These are phyloP conservation scores for Eupithecia pulchellata DNA, from an alignment of 2,888 invertebrate species.

Conservation along the genomic window DNA sequence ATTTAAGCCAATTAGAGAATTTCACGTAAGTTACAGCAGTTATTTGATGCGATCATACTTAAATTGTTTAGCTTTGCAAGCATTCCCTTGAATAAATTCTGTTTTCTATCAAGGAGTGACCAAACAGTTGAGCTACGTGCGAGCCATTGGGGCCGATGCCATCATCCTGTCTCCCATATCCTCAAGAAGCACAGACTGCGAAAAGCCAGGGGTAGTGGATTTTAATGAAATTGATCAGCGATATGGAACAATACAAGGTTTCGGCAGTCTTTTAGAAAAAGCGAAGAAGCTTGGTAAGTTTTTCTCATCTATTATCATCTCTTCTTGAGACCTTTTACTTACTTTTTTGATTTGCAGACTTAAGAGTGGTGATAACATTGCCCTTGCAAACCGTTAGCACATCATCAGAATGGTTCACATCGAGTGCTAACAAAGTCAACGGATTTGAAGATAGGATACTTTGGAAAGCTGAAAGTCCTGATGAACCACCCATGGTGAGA, in stretches of 20 bases:
- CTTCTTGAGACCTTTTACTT: not conserved
- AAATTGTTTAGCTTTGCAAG: not conserved
- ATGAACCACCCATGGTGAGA: slow-evolving; percentile 55
- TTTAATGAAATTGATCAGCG: slow-evolving; percentile 88
- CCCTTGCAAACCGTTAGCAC: slow-evolving; percentile 85
- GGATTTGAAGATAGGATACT: slow-evolving; percentile 90
- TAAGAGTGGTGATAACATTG: slow-evolving; percentile 72
- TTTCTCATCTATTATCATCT: not conserved
- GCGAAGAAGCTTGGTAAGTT: slow-evolving; percentile 75
- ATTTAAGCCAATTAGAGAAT: not conserved
- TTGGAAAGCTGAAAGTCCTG: slow-evolving; percentile 86
- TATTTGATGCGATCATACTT: not conserved
- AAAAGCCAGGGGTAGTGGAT: slow-evolving; percentile 91
- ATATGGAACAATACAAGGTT: slow-evolving; percentile 89
- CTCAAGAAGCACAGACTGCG: slow-evolving; percentile 84
- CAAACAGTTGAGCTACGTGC: slow-evolving; percentile 74
- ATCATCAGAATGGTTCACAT: slow-evolving; percentile 90
- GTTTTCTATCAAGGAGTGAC: slow-evolving; percentile 56
- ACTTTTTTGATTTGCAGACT: slow-evolving; percentile 67
- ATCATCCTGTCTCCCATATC: slow-evolving; percentile 71
- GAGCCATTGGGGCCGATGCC: slow-evolving; percentile 75
- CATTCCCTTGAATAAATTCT: not conserved
- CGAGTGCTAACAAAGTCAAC: slow-evolving; percentile 83
- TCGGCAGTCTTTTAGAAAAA: slow-evolving; percentile 82
- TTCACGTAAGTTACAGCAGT: not conserved